Conservation (phyloP, 1,140 invertebrate species). For the Oryctes rhinoceros region DNA sequence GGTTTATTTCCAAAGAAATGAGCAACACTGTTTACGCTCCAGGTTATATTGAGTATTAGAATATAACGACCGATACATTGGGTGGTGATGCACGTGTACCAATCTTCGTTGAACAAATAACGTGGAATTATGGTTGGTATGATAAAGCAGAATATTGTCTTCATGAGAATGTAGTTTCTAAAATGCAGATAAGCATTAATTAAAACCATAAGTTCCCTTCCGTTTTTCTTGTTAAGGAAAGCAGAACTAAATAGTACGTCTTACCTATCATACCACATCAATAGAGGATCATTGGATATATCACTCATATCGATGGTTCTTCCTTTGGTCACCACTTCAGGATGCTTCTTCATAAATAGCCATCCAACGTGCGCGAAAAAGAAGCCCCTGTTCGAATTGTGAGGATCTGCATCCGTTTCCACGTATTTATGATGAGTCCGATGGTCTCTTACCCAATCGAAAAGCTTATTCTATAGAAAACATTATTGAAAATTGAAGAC, state of each 20-base stretch:
- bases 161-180: constrained; percentile 75
- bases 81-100: constrained; percentile 61
- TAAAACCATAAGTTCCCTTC: too few relatives aligned
- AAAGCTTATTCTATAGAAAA: constrained; percentile 33
- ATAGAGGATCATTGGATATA: constrained; percentile 76
- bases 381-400: constrained; percentile 81
- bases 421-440: constrained; percentile 84
- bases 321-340: constrained; percentile 76
- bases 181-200: constrained; percentile 67
- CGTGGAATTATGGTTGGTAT: constrained; percentile 86
- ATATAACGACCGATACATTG: constrained; percentile 85
- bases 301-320: constrained; percentile 78
- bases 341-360: constrained; percentile 81
- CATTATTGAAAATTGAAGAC: neutral
- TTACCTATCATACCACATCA: constrained; percentile 62
- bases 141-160: constrained; percentile 85
- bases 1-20: constrained; percentile 92
- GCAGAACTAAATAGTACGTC: neutral
- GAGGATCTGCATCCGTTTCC: constrained; percentile 84
- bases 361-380: constrained; percentile 89
- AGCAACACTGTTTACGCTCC: constrained; percentile 95
- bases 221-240: constrained; percentile 57
- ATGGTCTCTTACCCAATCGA: constrained; percentile 73
- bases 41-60: constrained; percentile 89
- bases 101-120: constrained; percentile 81